phyloP scores from a whole-genome alignment of 1,140 invertebrate genomes.

The Bombus cullumanus region DNA sequence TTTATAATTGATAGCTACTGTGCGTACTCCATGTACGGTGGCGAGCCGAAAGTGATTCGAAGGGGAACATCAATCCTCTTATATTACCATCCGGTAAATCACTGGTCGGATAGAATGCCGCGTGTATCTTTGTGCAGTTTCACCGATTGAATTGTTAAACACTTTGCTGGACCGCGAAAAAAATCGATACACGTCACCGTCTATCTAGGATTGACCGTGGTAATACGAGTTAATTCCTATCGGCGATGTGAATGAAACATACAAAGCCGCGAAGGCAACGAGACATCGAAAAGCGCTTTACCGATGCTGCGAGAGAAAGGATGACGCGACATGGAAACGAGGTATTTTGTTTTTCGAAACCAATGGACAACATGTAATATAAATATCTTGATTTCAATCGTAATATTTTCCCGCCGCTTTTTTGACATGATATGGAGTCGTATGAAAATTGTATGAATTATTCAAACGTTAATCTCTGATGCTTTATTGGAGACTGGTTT shows the following conservation, averaged over 20 bases:
- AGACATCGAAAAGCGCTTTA: neutral
- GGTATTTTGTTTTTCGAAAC: neutral
- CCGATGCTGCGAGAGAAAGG: neutral
- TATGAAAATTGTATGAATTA: neutral
- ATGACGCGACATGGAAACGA: neutral
- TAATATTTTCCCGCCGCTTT: too few species aligned
- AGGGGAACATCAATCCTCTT: slow-evolving; percentile 39
- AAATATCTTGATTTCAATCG: neutral
- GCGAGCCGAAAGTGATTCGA: slow-evolving; percentile 42
- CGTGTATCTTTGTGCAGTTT: slow-evolving; percentile 20
- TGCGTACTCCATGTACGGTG: neutral
- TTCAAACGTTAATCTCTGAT: neutral
- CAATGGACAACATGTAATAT: neutral
- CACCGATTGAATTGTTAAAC: slow-evolving; percentile 49
- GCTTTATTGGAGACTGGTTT: too few species aligned
- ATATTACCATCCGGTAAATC: slow-evolving; percentile 35
- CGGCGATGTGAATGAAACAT: slow-evolving; percentile 13
- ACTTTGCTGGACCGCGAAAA: slow-evolving; percentile 13
- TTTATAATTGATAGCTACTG: slow-evolving; percentile 58
- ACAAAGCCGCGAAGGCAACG: neutral
- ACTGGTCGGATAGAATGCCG: neutral
- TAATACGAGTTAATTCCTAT: slow-evolving; percentile 27
- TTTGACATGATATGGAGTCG: too few species aligned
- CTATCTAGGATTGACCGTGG: neutral
- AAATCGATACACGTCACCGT: slow-evolving; percentile 22